phyloP scores from a whole-genome alignment of 2,797 vertebrate genomes.

The Muscicapa striata region DNA sequence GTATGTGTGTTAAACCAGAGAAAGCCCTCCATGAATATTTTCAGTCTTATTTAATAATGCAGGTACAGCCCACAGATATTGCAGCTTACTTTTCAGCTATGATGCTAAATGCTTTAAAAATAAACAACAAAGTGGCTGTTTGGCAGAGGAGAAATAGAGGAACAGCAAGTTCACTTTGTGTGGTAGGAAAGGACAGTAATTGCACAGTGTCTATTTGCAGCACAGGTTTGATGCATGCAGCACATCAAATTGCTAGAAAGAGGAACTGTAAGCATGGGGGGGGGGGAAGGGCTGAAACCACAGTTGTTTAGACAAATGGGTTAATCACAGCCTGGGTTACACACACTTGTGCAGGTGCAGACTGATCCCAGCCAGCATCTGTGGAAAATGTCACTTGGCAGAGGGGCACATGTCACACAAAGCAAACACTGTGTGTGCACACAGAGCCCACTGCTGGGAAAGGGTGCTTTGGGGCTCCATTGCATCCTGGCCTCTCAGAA shows the following conservation, averaged over 20 bases:
- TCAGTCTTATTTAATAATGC: background rate
- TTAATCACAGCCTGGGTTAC: background rate
- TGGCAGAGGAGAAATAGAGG: background rate
- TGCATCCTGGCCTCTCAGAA: background rate
- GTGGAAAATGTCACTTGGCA: slow-evolving; percentile 31
- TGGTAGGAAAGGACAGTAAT: background rate
- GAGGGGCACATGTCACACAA: accelerated
- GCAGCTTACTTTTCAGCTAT: background rate
- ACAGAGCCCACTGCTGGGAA: background rate
- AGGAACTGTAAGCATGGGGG: background rate
- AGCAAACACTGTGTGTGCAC: accelerated
- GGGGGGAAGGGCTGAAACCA: background rate
- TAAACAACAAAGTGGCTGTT: background rate
- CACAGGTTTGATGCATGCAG: background rate
- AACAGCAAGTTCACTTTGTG: background rate
- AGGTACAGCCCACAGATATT: background rate
- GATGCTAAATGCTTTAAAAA: background rate
- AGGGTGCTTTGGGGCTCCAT: background rate
- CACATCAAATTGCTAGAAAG: background rate
- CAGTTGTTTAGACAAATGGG: slow-evolving; percentile 45
- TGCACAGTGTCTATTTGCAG: background rate
- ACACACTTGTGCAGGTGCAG: slow-evolving; percentile 39
- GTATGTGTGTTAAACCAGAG: background rate
- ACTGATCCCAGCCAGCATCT: slow-evolving; percentile 28
- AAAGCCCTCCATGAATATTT: background rate